A percentile compares a stretch with the other conserved stretches of the same genome.
Evolutionary conservation across 2,888 invertebrate species (phyloP).

Genomic region (Chalcosyrphus nemorum): DNA sequence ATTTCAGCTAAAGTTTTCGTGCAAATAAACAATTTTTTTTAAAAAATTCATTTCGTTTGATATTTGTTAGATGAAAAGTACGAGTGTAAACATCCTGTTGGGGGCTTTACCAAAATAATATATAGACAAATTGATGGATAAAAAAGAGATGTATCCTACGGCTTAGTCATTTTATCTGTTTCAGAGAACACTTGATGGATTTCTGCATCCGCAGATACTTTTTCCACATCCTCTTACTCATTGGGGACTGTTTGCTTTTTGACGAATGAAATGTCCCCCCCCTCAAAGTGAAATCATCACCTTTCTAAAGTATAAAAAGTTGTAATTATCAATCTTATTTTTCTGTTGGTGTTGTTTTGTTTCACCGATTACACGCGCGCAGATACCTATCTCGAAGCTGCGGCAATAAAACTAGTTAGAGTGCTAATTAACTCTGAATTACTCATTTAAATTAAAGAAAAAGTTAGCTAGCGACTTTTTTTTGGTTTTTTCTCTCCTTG

Average conservation of each 20-base stretch:
- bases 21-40: background rate
- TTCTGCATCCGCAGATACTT: conserved; percentile 21
- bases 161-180: no score
- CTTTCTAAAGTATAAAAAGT: conserved; percentile 25
- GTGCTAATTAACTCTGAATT: conserved; percentile 53
- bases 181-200: conserved; percentile 3
- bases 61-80: background rate
- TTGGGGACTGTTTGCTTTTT: conserved; percentile 4
- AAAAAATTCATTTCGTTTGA: background rate
- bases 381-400: conserved; percentile 17
- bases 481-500: background rate
- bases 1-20: background rate
- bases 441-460: conserved; percentile 45
- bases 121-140: no score
- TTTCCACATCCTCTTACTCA: conserved; percentile 42
- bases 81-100: background rate
- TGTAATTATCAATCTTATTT: conserved; percentile 15
- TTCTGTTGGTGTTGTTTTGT: no score
- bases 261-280: background rate
- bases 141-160: no score
- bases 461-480: conserved; percentile 6
- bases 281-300: conserved; percentile 40
- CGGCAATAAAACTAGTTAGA: conserved; percentile 45
- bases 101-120: no score
- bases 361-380: conserved; percentile 8